Evolutionary conservation across 2,888 invertebrate genomes (phyloP).

Genomic region (Sminthurides aquaticus): DNA sequence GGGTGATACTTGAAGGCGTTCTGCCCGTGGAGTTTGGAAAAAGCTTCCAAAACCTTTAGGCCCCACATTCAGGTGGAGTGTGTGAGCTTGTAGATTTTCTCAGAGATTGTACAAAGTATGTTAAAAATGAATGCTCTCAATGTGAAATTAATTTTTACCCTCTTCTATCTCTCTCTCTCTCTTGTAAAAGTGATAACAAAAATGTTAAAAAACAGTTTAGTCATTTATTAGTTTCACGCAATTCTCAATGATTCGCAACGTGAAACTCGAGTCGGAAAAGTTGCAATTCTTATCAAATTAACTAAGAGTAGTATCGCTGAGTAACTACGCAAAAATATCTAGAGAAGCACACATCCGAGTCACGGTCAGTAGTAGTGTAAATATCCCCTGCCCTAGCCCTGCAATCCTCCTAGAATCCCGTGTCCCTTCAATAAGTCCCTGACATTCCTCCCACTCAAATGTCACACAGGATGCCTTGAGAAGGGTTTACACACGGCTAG

Average conservation of each 20-base stretch:
- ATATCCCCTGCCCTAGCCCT: too few species aligned
- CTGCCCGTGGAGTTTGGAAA: background rate
- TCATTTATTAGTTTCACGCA: background rate
- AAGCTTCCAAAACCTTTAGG: background rate
- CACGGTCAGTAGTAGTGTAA: too few species aligned
- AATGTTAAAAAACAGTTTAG: background rate
- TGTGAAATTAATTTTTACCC: background rate
- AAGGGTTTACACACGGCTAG: too few species aligned
- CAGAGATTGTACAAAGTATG: background rate
- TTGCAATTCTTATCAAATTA: background rate
- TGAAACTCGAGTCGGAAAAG: background rate
- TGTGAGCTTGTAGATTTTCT: background rate
- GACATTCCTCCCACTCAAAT: too few species aligned
- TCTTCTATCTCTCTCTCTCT: too few species aligned
- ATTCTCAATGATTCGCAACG: background rate
- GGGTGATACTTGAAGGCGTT: background rate
- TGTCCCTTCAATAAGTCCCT: too few species aligned
- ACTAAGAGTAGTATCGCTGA: too few species aligned
- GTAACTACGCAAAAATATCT: too few species aligned
- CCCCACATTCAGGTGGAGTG: background rate
- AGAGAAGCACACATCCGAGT: too few species aligned
- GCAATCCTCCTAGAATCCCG: too few species aligned
- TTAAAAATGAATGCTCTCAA: background rate
- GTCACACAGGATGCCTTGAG: too few species aligned
- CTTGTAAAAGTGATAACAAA: background rate